phyloP scores from a whole-genome alignment of 1,140 invertebrate species.

The Caerostris extrusa region DNA sequence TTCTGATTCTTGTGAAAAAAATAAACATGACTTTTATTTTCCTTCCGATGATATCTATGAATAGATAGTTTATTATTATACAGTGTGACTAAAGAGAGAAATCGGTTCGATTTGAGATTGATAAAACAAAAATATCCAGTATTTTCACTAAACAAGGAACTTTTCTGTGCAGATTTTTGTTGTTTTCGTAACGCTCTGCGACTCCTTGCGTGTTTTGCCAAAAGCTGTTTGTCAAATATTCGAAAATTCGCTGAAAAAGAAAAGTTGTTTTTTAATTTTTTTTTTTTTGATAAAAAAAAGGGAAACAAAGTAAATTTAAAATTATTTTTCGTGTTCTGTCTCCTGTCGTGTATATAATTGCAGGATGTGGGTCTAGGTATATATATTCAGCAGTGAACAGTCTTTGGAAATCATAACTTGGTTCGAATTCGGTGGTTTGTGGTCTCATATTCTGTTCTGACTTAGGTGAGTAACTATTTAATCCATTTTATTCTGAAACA shows the following conservation, averaged over 20 bases:
- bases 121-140: not conserved
- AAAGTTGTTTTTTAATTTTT: not conserved
- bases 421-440: not conserved
- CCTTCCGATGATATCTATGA: not conserved
- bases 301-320: constrained; percentile 8
- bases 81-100: not conserved
- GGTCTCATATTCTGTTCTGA: no score
- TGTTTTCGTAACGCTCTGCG: not conserved
- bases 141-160: not conserved
- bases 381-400: not conserved
- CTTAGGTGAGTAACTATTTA: no score
- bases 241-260: not conserved
- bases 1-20: not conserved
- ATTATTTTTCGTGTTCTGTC: not conserved
- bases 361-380: not conserved
- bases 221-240: not conserved
- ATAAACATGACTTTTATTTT: not conserved
- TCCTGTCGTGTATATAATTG: not conserved
- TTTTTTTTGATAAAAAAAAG: not conserved
- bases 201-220: not conserved
- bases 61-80: not conserved
- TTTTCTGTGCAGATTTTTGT: not conserved
- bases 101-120: no score
- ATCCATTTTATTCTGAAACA: no score
- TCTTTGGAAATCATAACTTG: not conserved